phyloP scores from a whole-genome alignment of 1,140 invertebrate genomes.

The Macrocentrus cingulum region DNA sequence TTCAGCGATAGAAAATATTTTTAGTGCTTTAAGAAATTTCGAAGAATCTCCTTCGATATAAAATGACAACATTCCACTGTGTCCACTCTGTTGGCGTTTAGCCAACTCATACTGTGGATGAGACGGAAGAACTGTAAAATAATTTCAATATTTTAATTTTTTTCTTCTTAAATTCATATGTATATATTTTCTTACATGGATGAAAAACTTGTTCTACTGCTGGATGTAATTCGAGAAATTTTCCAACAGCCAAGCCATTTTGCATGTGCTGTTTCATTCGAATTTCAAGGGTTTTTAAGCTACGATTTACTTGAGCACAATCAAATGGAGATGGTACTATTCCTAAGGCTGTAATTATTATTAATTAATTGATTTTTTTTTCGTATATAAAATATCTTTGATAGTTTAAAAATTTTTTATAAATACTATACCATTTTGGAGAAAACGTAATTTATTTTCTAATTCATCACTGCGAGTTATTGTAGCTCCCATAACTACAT shows the following conservation, averaged over 20 bases:
- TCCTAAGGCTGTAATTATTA: constrained; percentile 71
- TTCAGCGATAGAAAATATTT: constrained; percentile 89
- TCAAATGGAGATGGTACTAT: constrained; percentile 96
- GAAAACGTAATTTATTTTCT: constrained; percentile 73
- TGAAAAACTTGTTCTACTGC: constrained; percentile 81
- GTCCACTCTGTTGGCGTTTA: constrained; percentile 82
- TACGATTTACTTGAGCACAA: constrained; percentile 90
- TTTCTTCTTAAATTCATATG: background rate
- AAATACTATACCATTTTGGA: constrained; percentile 82
- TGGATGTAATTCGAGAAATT: constrained; percentile 77
- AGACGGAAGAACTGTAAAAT: constrained; percentile 71
- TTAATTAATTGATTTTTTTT: constrained; percentile 18
- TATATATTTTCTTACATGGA: constrained; percentile 64
- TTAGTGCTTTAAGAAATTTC: constrained; percentile 76
- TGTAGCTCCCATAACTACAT: constrained; percentile 95
- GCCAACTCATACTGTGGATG: constrained; percentile 90
- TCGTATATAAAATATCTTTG: too few species aligned
- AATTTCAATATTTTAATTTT: background rate
- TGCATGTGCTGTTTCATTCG: constrained; percentile 89
- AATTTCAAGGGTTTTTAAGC: constrained; percentile 90
- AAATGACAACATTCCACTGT: constrained; percentile 91
- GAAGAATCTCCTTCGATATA: constrained; percentile 81
- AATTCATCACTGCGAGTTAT: constrained; percentile 75
- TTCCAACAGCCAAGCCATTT: constrained; percentile 76
- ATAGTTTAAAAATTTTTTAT: constrained; percentile 12